A percentile compares a stretch with the other conserved stretches of the same genome.
phyloP scores from a whole-genome alignment of 2,113 vertebrate genomes.

The Capricornis sumatraensis region DNA sequence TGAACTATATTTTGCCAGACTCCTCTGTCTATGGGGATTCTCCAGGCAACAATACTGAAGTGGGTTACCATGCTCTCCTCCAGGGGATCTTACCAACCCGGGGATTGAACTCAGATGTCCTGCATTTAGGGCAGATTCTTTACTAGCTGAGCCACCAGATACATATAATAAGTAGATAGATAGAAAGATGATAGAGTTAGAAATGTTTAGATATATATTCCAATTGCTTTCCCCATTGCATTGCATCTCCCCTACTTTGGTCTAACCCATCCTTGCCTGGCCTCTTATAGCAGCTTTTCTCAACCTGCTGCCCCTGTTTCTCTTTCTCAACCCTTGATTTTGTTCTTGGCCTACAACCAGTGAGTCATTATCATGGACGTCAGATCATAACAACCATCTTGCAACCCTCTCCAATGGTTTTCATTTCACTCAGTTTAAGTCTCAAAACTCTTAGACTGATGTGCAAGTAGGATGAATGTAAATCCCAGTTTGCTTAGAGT shows the following conservation, averaged over 20 bases:
- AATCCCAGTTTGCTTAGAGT: neutral
- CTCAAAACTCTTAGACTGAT: neutral
- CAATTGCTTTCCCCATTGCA: neutral
- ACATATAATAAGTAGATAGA: neutral
- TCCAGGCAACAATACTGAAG: neutral
- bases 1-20: neutral
- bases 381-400: neutral
- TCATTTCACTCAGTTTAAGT: neutral
- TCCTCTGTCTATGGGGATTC: neutral
- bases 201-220: too few relatives aligned
- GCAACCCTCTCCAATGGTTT: rapidly evolving
- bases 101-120: neutral
- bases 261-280: rapidly evolving
- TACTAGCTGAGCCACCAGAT: neutral
- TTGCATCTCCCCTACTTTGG: neutral
- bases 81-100: neutral
- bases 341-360: too few relatives aligned
- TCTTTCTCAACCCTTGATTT: neutral
- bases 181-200: neutral
- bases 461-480: too few relatives aligned
- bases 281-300: neutral
- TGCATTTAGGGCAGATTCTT: neutral
- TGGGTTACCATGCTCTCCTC: neutral
- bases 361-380: neutral
- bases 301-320: neutral